These are phyloP conservation scores for Urocolius indicus DNA, from an alignment of 2,113 vertebrate genomes.

Conservation along the genomic window DNA sequence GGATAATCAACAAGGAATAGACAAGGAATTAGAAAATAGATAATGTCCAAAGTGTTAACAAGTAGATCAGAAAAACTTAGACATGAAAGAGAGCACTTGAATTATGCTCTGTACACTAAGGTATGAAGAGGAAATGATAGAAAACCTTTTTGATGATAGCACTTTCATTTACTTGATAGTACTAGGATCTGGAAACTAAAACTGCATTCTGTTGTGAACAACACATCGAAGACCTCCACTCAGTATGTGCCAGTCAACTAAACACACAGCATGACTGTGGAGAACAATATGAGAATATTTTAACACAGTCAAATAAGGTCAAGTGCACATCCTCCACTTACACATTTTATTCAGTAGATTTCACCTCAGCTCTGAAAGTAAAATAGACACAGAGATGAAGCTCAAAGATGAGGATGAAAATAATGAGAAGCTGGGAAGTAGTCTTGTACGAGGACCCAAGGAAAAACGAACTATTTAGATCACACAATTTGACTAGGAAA, in stretches of 20 bases:
- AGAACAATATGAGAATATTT: not conserved
- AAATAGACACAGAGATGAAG: not conserved
- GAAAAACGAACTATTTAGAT: not conserved
- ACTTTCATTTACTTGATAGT: not conserved
- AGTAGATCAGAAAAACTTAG: not conserved
- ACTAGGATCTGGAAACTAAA: not conserved
- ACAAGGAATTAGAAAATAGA: not conserved
- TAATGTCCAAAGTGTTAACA: not conserved
- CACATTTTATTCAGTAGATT: not conserved
- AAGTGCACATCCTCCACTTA: not conserved
- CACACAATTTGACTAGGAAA: not conserved
- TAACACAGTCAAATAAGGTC: not conserved
- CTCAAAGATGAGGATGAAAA: not conserved
- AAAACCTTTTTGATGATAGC: not conserved
- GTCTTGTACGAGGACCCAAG: not conserved
- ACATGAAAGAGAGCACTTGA: not conserved
- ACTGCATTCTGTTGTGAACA: not conserved
- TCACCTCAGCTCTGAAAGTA: not conserved
- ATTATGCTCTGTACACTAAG: not conserved
- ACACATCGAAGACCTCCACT: not conserved
- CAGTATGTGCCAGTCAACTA: not conserved
- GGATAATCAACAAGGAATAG: not conserved
- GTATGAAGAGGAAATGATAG: not conserved
- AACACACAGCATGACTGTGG: not conserved
- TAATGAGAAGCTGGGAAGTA: not conserved